Evolutionary conservation across 1,140 invertebrate species (phyloP).

Genomic region (Ericerus pela): DNA sequence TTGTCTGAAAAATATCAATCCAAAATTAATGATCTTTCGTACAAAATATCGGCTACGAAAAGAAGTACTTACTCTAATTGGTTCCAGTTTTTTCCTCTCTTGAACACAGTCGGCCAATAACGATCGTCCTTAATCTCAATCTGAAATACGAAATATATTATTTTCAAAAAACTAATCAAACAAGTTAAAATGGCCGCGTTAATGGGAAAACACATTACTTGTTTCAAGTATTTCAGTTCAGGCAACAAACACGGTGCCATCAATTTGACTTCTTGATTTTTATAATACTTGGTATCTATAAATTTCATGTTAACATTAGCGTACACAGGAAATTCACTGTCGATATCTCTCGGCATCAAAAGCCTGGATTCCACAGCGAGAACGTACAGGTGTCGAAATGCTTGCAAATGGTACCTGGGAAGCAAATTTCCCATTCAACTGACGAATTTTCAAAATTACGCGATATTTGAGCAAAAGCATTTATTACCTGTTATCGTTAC

Average conservation of each 20-base stretch:
- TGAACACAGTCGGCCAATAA: constrained; percentile 77
- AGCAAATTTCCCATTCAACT: neutral
- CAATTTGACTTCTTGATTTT: constrained; percentile 39
- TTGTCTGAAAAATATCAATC: constrained; percentile 33
- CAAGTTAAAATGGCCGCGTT: no score
- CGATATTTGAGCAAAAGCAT: constrained; percentile 4
- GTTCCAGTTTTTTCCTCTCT: constrained; percentile 66
- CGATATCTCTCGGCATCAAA: constrained; percentile 71
- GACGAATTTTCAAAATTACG: neutral
- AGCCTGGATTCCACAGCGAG: constrained; percentile 77
- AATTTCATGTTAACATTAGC: constrained; percentile 52
- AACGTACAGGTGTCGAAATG: constrained; percentile 87
- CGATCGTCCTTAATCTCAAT: constrained; percentile 52
- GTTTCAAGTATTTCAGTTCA: constrained; percentile 55
- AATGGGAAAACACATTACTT: constrained; percentile 32
- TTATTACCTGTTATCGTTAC: constrained; percentile 75
- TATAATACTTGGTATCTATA: constrained; percentile 35
- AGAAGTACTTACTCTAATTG: constrained; percentile 44
- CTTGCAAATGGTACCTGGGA: constrained; percentile 54
- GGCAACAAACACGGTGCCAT: constrained; percentile 76
- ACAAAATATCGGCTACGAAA: neutral
- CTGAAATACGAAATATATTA: no score
- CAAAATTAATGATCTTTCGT: constrained; percentile 27
- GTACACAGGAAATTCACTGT: constrained; percentile 61
- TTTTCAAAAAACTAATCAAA: no score